Evolutionary conservation across 2,888 invertebrate genomes (phyloP), one percentile per base, ranked within the genome.

Genomic region (Alentia gelatinosa): DNA sequence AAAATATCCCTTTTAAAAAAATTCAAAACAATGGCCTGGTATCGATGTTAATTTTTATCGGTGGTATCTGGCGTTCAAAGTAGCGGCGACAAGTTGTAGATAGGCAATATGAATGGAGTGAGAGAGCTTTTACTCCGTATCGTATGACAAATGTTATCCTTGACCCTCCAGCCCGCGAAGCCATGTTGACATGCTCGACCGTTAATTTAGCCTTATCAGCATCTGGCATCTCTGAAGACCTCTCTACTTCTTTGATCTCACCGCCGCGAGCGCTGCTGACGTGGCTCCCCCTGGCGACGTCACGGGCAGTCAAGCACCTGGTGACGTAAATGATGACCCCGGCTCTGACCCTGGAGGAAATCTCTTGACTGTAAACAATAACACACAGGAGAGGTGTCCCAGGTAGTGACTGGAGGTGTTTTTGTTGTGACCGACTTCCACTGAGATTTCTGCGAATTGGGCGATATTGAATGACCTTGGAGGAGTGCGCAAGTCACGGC

Each of bases 171-270:
- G 79, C 23, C 23, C 37, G 79, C 23, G 79, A 79, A 79, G 79
- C 79, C 79, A 79, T 79, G 79, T 79, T 26, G n/a, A 26, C 68
- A 68, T 30, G 79, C 39, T 15, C 37, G 79, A 35, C 79, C 79
- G 79, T 79, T 79, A 79, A 39, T 37, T 35, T 39, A 37, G 23
- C 56, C 56, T 56, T 56, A 56, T 56, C 56, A 19, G 56, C 1
- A 56, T 56, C 56, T 74, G 74, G 74, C 79, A 19, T 79, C 79
- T 7, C 15, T 79, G 79, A 79, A 37, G 79, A 37, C 39, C 79
- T 35, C 79, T 35, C 79, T 39, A 26, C 9, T 26, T 19, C 68
- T 4, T 68, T 68, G 68, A 68, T 68, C 68, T 68, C 30, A 68
- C 68, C 68, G 68, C 68, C 68, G 23, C 30, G 56, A 56, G 56